These are phyloP conservation scores for Bothrops jararaca DNA, from an alignment of 2,113 vertebrate genomes.

Conservation along the genomic window DNA sequence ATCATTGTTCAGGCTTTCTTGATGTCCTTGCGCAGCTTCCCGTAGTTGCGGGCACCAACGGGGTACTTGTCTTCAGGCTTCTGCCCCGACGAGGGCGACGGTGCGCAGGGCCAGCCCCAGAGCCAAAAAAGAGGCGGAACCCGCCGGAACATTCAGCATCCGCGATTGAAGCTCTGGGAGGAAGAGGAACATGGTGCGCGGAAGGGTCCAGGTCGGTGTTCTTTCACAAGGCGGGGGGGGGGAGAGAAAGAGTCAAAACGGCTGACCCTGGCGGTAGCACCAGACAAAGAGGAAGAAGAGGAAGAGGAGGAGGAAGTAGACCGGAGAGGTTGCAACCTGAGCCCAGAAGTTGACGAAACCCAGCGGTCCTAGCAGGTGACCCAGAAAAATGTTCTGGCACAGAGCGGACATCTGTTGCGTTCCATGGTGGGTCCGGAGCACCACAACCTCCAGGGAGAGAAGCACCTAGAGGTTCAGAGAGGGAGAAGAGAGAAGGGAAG, in stretches of 20 bases:
- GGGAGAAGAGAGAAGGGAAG: not conserved
- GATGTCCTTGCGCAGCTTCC: slow-evolving; percentile 83
- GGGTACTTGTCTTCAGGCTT: slow-evolving; percentile 77
- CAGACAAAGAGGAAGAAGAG: not conserved
- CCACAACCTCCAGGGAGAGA: not conserved
- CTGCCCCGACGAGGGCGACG: slow-evolving; percentile 68
- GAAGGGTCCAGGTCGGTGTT: not conserved
- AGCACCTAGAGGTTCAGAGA: not conserved
- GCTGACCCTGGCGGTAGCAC: not conserved
- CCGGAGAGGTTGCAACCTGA: slow-evolving; percentile 6
- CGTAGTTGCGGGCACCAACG: slow-evolving; percentile 84
- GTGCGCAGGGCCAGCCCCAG: not conserved
- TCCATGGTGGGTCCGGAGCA: not conserved
- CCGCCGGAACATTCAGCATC: slow-evolving; percentile 2
- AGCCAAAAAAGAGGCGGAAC: not conserved
- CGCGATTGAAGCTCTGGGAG: not conserved
- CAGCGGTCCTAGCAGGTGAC: not conserved
- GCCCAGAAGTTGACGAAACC: not conserved
- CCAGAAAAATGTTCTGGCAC: not conserved
- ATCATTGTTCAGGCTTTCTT: slow-evolving; percentile 89
- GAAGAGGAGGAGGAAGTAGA: not conserved
- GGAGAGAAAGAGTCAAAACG: not conserved
- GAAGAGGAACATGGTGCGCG: slow-evolving; percentile 8
- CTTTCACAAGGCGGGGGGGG: not conserved
- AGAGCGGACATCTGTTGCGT: not conserved